Percentiles rank a stretch among this genome's conserved stretches.
phyloP scores from a whole-genome alignment of 2,888 invertebrate genomes.

The Rotaria sp. region DNA sequence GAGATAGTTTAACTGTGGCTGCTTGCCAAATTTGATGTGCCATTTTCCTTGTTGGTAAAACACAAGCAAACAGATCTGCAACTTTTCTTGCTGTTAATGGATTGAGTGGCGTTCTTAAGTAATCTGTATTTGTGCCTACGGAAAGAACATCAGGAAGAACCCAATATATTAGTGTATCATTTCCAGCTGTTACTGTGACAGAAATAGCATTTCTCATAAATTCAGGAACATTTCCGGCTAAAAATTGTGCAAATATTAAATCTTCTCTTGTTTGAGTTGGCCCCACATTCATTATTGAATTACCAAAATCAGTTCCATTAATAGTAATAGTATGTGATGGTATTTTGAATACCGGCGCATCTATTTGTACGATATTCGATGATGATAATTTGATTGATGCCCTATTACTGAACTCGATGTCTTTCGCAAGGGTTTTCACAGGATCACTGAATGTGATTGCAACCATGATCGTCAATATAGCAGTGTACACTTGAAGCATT shows the following conservation, averaged over 20 bases:
- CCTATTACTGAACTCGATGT: background rate
- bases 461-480: background rate
- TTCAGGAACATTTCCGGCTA: background rate
- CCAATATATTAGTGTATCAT: background rate
- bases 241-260: background rate
- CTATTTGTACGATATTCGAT: background rate
- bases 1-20: background rate
- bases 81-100: background rate
- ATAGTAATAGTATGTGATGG: background rate
- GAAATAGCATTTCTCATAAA: slow-evolving; percentile 20
- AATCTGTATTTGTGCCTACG: background rate
- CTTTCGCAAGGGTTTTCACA: background rate
- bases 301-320: background rate
- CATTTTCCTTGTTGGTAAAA: background rate
- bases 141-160: slow-evolving; percentile 25
- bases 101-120: background rate
- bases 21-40: slow-evolving; percentile 26
- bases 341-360: background rate
- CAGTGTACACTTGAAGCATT: background rate
- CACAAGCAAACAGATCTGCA: background rate
- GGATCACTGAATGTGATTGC: background rate
- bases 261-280: slow-evolving; percentile 7
- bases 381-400: background rate
- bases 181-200: background rate
- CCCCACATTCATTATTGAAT: slow-evolving; percentile 20